phyloP scores from a whole-genome alignment of 2,113 vertebrate species.

The Semnopithecus entellus region DNA sequence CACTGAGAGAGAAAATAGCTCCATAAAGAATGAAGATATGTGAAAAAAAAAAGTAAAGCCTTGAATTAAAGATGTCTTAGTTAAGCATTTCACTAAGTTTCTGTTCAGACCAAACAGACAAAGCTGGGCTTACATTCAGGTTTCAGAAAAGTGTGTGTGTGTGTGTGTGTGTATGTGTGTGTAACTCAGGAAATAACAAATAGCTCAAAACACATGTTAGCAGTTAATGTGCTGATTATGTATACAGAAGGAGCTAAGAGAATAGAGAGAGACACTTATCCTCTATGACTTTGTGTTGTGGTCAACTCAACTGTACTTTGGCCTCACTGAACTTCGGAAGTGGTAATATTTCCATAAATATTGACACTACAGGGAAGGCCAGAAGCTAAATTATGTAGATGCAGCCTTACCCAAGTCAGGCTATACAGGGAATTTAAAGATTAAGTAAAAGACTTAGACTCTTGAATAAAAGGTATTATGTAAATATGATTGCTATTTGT shows the following conservation, averaged over 20 bases:
- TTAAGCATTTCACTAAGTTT: constrained; percentile 6
- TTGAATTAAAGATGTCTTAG: not conserved
- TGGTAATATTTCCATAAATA: constrained; percentile 5
- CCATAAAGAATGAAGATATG: not conserved
- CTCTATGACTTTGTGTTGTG: not conserved
- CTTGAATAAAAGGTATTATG: not conserved
- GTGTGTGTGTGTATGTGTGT: not conserved
- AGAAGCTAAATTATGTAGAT: not conserved
- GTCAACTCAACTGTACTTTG: not conserved
- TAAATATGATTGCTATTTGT: not conserved
- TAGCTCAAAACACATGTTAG: not conserved
- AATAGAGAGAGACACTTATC: not conserved
- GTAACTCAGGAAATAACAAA: not conserved
- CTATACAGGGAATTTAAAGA: not conserved
- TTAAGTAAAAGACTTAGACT: not conserved
- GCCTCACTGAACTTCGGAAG: not conserved
- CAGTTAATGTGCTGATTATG: not conserved
- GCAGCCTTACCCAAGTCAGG: not conserved
- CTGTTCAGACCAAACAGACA: not conserved
- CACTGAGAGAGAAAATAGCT: not conserved
- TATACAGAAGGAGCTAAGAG: not conserved
- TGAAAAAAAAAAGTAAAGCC: not conserved
- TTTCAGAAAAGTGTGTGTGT: not conserved
- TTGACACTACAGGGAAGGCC: not conserved
- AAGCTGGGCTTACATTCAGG: not conserved